These are phyloP conservation scores for Hoplodrina ambigua DNA, from an alignment of 2,888 invertebrate genomes.

Conservation along the genomic window DNA sequence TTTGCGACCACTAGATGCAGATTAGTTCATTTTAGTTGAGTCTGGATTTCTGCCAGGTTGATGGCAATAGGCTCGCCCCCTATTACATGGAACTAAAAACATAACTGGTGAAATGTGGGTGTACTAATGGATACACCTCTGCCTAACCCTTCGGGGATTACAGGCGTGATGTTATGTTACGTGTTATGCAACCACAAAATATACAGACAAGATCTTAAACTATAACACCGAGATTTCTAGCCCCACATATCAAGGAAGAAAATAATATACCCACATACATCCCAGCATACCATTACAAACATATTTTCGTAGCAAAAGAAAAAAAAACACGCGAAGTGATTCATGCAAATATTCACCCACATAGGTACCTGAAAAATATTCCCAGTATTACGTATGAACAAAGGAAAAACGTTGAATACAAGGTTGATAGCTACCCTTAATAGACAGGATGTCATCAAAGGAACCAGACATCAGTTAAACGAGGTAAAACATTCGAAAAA, in stretches of 20 bases:
- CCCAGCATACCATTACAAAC: slow-evolving; percentile 15
- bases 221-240: slow-evolving; percentile 7
- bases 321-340: slow-evolving; percentile 38
- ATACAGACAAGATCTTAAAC: not conserved
- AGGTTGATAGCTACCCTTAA: slow-evolving; percentile 63
- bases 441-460: slow-evolving; percentile 75
- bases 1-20: too few species aligned
- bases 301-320: slow-evolving; percentile 31
- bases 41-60: too few species aligned
- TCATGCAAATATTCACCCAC: slow-evolving; percentile 54
- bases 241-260: slow-evolving; percentile 1
- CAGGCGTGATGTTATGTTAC: too few species aligned
- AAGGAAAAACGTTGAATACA: slow-evolving; percentile 58
- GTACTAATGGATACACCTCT: too few species aligned
- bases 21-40: too few species aligned
- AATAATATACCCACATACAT: slow-evolving; percentile 20
- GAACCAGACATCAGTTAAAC: slow-evolving; percentile 78
- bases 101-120: too few species aligned
- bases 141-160: too few species aligned
- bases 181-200: not conserved
- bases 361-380: slow-evolving; percentile 48
- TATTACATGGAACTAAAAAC: too few species aligned
- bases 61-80: too few species aligned
- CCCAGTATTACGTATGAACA: slow-evolving; percentile 54
- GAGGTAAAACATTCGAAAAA: slow-evolving; percentile 81